Evolutionary conservation across 2,888 invertebrate genomes (phyloP).

Genomic region (Drosophila cognata): DNA sequence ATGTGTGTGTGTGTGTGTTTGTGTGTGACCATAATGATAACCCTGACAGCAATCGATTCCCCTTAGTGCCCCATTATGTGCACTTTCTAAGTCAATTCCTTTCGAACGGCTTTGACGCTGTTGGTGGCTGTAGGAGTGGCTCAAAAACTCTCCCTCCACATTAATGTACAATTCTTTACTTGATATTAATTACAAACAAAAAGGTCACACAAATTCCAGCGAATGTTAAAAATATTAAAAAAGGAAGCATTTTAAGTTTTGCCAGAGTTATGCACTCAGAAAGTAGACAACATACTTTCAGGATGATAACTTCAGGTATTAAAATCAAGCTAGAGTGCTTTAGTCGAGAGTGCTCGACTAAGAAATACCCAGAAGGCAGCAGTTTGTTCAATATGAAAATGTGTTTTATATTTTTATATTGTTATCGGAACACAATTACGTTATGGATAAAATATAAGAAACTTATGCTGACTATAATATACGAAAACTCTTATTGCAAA

Average conservation of each 20-base stretch:
- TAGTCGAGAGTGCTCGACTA: background rate
- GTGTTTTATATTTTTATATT: too few species aligned
- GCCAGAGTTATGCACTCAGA: background rate
- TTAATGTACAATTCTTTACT: background rate
- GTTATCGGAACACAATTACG: too few species aligned
- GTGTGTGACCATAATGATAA: constrained; percentile 52
- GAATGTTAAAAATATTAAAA: background rate
- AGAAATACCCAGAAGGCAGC: background rate
- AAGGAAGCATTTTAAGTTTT: background rate
- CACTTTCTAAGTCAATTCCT: constrained; percentile 61
- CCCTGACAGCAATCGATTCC: constrained; percentile 11
- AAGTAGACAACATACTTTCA: background rate
- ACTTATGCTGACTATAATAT: background rate
- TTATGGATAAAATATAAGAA: background rate
- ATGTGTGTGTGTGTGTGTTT: background rate
- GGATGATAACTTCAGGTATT: background rate
- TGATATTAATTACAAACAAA: background rate
- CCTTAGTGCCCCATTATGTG: constrained; percentile 20
- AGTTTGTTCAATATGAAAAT: background rate
- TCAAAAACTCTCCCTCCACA: constrained; percentile 11
- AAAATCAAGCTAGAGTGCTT: background rate
- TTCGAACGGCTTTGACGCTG: background rate
- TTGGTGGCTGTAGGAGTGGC: constrained; percentile 13
- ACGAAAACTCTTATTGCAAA: background rate
- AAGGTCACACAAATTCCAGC: background rate